Evolutionary conservation across 2,888 invertebrate genomes (phyloP).

Genomic region (Himalopsyche kuldschensis): DNA sequence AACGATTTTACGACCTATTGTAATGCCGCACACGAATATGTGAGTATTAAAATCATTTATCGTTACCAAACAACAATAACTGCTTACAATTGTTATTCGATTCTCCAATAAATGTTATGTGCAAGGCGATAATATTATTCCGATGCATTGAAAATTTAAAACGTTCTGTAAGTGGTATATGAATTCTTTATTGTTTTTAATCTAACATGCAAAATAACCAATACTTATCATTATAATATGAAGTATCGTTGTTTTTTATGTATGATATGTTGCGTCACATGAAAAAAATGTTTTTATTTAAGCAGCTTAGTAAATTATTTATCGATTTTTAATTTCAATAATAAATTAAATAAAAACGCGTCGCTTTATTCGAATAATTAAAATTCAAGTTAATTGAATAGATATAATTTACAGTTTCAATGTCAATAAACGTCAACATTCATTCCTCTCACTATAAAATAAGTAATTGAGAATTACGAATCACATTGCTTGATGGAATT

Average conservation of each 20-base stretch:
- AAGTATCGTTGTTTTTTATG: too few species aligned
- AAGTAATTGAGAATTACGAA: too few species aligned
- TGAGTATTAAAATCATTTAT: neutral
- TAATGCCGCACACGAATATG: neutral
- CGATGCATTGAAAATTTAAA: neutral
- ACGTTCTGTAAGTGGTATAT: neutral
- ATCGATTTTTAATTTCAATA: too few species aligned
- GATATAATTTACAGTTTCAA: too few species aligned
- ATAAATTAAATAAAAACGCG: too few species aligned
- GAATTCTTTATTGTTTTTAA: neutral
- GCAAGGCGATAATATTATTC: neutral
- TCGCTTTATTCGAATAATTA: too few species aligned
- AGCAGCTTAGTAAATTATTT: neutral
- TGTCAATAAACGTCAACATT: too few species aligned
- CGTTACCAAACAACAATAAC: neutral
- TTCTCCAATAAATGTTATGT: neutral
- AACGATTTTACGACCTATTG: neutral
- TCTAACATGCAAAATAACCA: neutral
- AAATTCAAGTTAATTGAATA: too few species aligned
- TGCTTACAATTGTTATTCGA: neutral
- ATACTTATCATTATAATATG: too few species aligned
- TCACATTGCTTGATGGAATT: too few species aligned
- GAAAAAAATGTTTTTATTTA: neutral
- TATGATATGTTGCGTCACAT: too few species aligned
- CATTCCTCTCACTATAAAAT: too few species aligned